Percentiles rank a stretch among this genome's conserved stretches.
Evolutionary conservation across 2,888 invertebrate species (phyloP).

Genomic region (Danaus chrysippus): DNA sequence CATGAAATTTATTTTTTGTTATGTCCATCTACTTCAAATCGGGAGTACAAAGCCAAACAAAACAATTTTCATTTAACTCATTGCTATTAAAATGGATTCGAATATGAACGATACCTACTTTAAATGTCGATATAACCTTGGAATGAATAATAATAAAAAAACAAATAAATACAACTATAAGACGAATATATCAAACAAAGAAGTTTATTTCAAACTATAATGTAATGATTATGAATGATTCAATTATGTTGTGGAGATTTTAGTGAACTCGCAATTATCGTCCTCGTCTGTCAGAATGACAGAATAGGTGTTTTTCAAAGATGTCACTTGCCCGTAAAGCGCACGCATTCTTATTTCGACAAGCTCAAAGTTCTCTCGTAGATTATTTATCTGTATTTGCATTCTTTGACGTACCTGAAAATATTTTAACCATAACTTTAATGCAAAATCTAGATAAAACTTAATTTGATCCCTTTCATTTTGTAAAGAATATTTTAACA

Average conservation of each 20-base stretch:
- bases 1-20: no score
- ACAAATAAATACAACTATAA: not conserved
- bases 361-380: conserved; percentile 84
- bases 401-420: conserved; percentile 82
- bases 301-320: conserved; percentile 73
- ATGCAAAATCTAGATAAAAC: not conserved
- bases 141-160: not conserved
- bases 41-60: no score
- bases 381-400: conserved; percentile 82
- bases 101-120: not conserved
- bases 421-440: conserved; percentile 7
- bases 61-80: no score
- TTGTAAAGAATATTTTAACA: not conserved
- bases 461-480: not conserved
- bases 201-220: conserved; percentile 1
- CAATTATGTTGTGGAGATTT: conserved; percentile 12
- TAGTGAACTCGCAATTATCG: conserved; percentile 35
- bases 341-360: conserved; percentile 81
- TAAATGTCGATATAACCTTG: not conserved
- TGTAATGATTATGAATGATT: not conserved
- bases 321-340: conserved; percentile 81
- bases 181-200: not conserved
- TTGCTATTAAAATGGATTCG: no score
- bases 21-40: no score
- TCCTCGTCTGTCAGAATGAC: conserved; percentile 50